phyloP scores from a whole-genome alignment of 2,888 invertebrate genomes.

The Heteromyza rotundicornis region DNA sequence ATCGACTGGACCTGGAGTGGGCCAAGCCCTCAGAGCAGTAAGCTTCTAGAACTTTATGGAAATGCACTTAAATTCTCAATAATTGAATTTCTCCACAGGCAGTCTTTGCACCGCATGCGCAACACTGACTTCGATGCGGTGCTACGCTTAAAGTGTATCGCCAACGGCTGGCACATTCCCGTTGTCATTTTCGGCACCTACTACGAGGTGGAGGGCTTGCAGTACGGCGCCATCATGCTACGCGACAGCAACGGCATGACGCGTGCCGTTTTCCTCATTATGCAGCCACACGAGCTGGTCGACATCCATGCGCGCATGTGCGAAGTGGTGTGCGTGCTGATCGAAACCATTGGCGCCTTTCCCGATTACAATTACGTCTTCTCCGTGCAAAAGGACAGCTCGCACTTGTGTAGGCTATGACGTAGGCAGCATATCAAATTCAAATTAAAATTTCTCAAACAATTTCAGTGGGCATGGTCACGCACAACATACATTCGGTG shows the following conservation, averaged over 20 bases:
- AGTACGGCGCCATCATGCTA: constrained; percentile 44
- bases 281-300: constrained; percentile 38
- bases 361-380: constrained; percentile 46
- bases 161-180: constrained; percentile 49
- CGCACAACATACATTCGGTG: constrained; percentile 26
- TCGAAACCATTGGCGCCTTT: constrained; percentile 45
- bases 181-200: constrained; percentile 48
- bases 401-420: constrained; percentile 41
- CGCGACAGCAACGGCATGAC: constrained; percentile 33
- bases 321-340: constrained; percentile 43
- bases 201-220: constrained; percentile 35
- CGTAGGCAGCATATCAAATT: background rate
- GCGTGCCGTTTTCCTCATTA: constrained; percentile 37
- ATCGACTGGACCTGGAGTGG: constrained; percentile 46
- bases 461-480: constrained; percentile 42
- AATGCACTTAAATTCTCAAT: background rate
- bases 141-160: constrained; percentile 49
- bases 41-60: too few species aligned
- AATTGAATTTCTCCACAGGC: constrained; percentile 28
- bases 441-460: background rate
- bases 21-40: constrained; percentile 49
- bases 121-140: constrained; percentile 47
- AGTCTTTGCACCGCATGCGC: constrained; percentile 45
- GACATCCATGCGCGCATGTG: constrained; percentile 51
- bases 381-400: constrained; percentile 40